phyloP scores from a whole-genome alignment of 37 sponge, comb jelly and placozoan genomes.

The Haliclona indistincta region DNA sequence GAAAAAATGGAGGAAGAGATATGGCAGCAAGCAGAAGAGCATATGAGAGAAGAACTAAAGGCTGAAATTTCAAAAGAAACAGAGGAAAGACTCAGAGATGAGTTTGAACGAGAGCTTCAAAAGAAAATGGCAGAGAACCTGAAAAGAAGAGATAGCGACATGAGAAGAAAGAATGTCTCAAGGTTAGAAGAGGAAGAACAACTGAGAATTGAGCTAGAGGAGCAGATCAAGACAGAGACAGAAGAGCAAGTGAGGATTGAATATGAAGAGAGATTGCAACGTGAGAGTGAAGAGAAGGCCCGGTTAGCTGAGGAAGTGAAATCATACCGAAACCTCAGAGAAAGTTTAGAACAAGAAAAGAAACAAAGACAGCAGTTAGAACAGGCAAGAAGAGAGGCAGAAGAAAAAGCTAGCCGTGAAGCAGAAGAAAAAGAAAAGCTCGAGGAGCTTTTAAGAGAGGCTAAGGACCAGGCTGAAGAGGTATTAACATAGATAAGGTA shows the following conservation, averaged over 20 bases:
- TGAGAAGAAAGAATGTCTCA: conserved; percentile 15
- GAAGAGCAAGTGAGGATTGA: conserved; percentile 56
- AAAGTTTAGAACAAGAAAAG: not conserved
- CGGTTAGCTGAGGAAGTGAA: conserved; percentile 56
- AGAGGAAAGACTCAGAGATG: conserved; percentile 10
- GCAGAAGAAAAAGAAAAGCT: conserved; percentile 16
- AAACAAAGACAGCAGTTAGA: conserved; percentile 4
- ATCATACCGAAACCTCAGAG: not conserved
- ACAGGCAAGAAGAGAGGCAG: not conserved
- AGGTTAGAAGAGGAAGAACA: conserved; percentile 65
- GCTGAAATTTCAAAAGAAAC: conserved; percentile 15
- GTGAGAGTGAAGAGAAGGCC: conserved; percentile 56
- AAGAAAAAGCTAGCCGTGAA: not conserved
- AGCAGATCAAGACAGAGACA: conserved; percentile 45
- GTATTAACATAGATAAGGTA: not conserved
- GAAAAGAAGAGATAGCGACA: conserved; percentile 22
- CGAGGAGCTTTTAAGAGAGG: conserved; percentile 1
- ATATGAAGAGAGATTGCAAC: conserved; percentile 50
- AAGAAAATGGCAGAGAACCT: conserved; percentile 26
- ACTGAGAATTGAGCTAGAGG: conserved; percentile 63
- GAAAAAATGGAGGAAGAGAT: conserved; percentile 61
- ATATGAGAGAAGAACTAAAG: conserved; percentile 19
- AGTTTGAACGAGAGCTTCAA: not conserved
- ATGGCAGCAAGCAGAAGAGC: conserved; percentile 56
- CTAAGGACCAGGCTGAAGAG: not conserved